Base-by-base conservation (phyloP, 2,113 vertebrate species). In the Triplophysa tibetana region DNA sequence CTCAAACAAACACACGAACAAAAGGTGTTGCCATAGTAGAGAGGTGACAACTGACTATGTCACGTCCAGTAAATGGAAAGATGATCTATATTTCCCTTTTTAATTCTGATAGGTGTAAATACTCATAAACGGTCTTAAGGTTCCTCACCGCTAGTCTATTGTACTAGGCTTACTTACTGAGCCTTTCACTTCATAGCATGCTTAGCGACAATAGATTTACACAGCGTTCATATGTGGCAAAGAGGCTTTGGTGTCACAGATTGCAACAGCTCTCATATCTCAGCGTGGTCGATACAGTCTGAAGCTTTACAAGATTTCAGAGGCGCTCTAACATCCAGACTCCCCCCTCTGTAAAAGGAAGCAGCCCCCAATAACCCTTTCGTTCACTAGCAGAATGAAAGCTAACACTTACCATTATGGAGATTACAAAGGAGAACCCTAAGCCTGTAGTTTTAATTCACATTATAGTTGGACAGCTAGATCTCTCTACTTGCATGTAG, bases 81-180 rank as follows among this genome's bases (percentile, higher is more conserved):
- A 88, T 91, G 91, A 91, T 90, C 91, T 91, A 90, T 82, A 87
- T 91, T 87, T 86, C 48, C 41, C 16, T 14, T 56, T 21, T 83
- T 93, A 92, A 93, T 92, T 90, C 80, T 84, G 78, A 87, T 89
- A 84, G 86, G 70, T 86, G 83, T 89, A 84, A 87, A 87, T 86
- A 83, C 80, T 84, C 79, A 19, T 29, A 83, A 83, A 82, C 76
- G 73, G 50, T 70, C 69, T 64, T 74, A 82, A 54, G 56, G 70
- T 79, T 82, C 62, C 52, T 62, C 63, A 79, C 68, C 78, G 61
- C 81, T 48, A 0, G 26, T 68, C 83, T 75, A 85, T 88, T 89
- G 87, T 88, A 81, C 84, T 2, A 78, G 50, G 78, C 0, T 33
- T 29, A 38, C 33, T 38, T 38, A 38, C 6, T 38, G 33, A 62